Evolutionary conservation across 2,797 vertebrate genomes (phyloP), one percentile per base, ranked within the genome.

Genomic region (Characodon lateralis): DNA sequence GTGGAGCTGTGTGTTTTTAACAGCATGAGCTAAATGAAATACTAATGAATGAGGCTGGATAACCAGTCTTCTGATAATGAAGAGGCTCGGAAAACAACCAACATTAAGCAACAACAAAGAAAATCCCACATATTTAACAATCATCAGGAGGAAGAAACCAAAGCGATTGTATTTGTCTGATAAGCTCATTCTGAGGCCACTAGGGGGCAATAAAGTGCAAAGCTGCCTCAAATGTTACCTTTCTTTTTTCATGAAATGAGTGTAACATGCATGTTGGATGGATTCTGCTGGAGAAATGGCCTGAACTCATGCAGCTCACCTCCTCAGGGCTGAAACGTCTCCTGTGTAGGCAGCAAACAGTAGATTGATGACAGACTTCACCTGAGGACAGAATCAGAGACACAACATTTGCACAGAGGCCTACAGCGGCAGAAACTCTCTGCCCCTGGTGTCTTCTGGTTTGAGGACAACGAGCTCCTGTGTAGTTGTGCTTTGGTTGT

Each of bases 281-380:
- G 53, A 55, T 24, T 20, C 20, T 55, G 22, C 6, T 8, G 18
- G 35, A 22, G 20, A n/a, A n/a, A 43, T 6, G 13, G 46, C 9
- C 13, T 9, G 13, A 48, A 48, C 50, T 51, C 12, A 4, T 18
- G 43, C 43, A 22, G 24, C 22, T 90, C 78, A 99, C 98, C 98
- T 98, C 89, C 98, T 96, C 78, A 99, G 96, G 0, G 98, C 98
- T 59, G 98, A 98, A 1, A 97, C 96, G 8, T 99, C 98, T 83
- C 98, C 98, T 0, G 97, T 99, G 88, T 97, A 99, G 18, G 98
- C 98, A 58, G 98, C 97, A 70, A 99, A 99, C 89, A 99, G 94
- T 84, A 99, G 96, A 88, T 99, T 99, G 91, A 99, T 98, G 75
- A 99, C 98, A n/a, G 98, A 98, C 89, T 99, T 99, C 79, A 98